Base-by-base conservation (phyloP, 1,140 invertebrate genomes). In the Anastrepha obliqua region DNA sequence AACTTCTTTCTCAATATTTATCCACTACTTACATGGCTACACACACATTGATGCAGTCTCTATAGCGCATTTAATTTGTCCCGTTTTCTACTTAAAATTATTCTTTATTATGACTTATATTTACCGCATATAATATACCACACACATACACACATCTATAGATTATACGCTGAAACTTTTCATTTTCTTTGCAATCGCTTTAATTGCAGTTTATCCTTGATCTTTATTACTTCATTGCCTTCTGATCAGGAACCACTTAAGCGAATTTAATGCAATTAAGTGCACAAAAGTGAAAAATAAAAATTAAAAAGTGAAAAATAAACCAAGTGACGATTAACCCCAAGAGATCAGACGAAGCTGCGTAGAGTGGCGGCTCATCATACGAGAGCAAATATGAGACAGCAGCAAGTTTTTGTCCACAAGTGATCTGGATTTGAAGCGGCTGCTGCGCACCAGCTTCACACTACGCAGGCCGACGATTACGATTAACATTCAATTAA, bases 191-290 rank as follows among this genome's bases (percentile, higher is more conserved):
- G 15, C 74, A 81, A 17, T 42, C 55, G 74, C 9, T 81, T 90
- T 91, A 91, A 91, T 91, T 91, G 89, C 89, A 90, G 89, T 89
- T 91, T 91, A 91, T 91, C 91, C 91, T 91, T 91, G 91, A 91
- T 91, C 91, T 91, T 91, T 90, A 90, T 90, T 91, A 90, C 90
- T 91, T 91, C 91, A 91, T 91, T 91, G 91, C 91, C 91, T 91
- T 87, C 15, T 88, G 74, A 89, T 60, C 89, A 91, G 90, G 88
- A 89, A 89, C 89, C 90, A 87, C 78, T 90, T 81, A 85, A 91
- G 90, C 89, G 91, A 89, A 91, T 91, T 91, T 91, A 91, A 91
- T 91, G 91, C 91, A 91, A 91, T 91, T 91, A 91, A 91, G 89
- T 86, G 29, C 44, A 51, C 51, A 20, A 74, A 74, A 62, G 1